phyloP scores from a whole-genome alignment of 2,113 vertebrate genomes.

The Numenius arquata region DNA sequence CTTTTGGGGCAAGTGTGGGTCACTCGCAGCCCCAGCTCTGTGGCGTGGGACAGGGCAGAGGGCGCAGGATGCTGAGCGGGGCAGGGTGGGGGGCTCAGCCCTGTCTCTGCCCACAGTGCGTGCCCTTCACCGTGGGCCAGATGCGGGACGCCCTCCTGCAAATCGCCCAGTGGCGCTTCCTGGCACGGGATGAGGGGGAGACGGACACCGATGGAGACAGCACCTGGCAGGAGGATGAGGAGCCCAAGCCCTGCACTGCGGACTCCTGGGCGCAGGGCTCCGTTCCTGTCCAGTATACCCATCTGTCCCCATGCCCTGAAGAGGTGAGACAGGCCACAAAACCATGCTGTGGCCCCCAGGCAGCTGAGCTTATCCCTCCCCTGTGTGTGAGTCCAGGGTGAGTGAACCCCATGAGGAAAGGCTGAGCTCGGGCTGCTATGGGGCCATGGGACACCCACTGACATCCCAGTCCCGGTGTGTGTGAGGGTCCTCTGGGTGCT shows the following conservation, averaged over 20 bases:
- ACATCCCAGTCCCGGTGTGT: too few species aligned
- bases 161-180: conserved; percentile 69
- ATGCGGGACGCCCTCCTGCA: conserved; percentile 72
- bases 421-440: background rate
- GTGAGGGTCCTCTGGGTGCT: background rate
- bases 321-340: conserved; percentile 34
- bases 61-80: background rate
- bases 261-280: conserved; percentile 80
- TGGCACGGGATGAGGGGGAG: conserved; percentile 76
- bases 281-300: conserved; percentile 22
- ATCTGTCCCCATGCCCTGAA: background rate
- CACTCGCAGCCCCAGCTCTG: background rate
- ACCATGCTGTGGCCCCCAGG: fast-evolving
- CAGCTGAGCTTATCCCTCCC: background rate
- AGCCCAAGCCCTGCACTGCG: conserved; percentile 49
- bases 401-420: background rate
- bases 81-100: background rate
- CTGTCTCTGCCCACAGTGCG: conserved; percentile 50
- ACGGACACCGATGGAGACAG: background rate
- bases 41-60: background rate
- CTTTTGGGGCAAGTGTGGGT: background rate
- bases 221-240: conserved; percentile 49
- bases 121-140: conserved; percentile 72
- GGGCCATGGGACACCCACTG: too few species aligned
- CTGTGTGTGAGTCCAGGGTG: background rate